A percentile compares a stretch with the other conserved stretches of the same genome.
phyloP scores from a whole-genome alignment of 2,113 vertebrate species.

The Actenoides lindsayi region DNA sequence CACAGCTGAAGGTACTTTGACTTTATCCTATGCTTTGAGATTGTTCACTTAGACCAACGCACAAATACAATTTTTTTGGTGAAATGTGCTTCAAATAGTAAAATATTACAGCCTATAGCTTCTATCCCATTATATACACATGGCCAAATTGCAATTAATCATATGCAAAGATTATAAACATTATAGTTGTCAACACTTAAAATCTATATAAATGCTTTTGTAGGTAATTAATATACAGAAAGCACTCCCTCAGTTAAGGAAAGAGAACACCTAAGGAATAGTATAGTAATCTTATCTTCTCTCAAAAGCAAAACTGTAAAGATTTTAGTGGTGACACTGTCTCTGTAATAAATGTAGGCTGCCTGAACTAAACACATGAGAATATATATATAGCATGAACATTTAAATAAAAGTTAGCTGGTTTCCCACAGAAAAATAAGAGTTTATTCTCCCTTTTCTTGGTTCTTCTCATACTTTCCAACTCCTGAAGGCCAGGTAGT shows the following conservation, averaged over 20 bases:
- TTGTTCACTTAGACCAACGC: background rate
- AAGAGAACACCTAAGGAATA: background rate
- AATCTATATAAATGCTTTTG: background rate
- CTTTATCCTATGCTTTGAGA: background rate
- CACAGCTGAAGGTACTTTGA: background rate
- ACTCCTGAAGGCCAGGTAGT: background rate
- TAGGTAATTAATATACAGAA: background rate
- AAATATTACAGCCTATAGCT: background rate
- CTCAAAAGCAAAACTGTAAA: conserved; percentile 33
- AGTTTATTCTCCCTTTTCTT: background rate
- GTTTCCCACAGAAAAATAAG: background rate
- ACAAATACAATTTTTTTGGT: background rate
- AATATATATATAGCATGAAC: background rate
- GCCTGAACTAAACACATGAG: background rate
- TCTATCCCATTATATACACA: background rate
- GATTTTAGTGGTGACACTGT: conserved; percentile 34
- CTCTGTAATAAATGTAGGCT: conserved; percentile 25
- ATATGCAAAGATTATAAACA: background rate
- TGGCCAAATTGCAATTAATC: background rate
- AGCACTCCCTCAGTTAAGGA: background rate
- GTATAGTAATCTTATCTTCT: background rate
- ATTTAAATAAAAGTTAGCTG: background rate
- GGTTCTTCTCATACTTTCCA: background rate
- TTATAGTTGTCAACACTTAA: background rate
- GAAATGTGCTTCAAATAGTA: background rate